phyloP scores from a whole-genome alignment of 1,140 invertebrate species.

The Riptortus pedestris region DNA sequence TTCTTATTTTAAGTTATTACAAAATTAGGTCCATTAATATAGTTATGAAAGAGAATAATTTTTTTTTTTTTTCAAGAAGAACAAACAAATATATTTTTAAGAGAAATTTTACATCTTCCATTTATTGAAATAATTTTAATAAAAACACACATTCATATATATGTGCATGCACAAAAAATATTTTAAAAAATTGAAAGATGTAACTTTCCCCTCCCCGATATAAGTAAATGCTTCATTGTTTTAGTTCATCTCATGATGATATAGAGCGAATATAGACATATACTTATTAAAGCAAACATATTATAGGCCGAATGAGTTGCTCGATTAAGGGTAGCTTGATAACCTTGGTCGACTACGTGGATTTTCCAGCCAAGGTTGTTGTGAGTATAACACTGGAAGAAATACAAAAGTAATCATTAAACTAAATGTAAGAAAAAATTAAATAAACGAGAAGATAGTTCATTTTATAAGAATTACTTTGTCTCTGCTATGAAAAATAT shows the following conservation, averaged over 20 bases:
- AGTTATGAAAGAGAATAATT: no score
- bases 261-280: not conserved
- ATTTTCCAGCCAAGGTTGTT: slow-evolving; percentile 90
- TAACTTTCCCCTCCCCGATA: not conserved
- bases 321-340: not conserved
- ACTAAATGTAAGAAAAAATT: no score
- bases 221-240: not conserved
- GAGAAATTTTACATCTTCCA: not conserved
- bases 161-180: not conserved
- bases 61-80: not conserved
- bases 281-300: not conserved
- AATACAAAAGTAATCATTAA: slow-evolving; percentile 6
- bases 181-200: not conserved
- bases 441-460: no score
- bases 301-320: slow-evolving; percentile 3
- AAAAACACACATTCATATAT: not conserved
- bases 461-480: no score
- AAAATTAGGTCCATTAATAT: no score
- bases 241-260: not conserved
- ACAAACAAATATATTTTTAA: not conserved
- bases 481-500: no score
- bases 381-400: slow-evolving; percentile 76
- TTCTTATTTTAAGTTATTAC: no score
- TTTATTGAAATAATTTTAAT: not conserved
- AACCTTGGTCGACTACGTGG: slow-evolving; percentile 56